Percentiles rank a stretch among this genome's conserved stretches.
Conservation (phyloP, 2,113 vertebrate genomes). For the Capra hircus region DNA sequence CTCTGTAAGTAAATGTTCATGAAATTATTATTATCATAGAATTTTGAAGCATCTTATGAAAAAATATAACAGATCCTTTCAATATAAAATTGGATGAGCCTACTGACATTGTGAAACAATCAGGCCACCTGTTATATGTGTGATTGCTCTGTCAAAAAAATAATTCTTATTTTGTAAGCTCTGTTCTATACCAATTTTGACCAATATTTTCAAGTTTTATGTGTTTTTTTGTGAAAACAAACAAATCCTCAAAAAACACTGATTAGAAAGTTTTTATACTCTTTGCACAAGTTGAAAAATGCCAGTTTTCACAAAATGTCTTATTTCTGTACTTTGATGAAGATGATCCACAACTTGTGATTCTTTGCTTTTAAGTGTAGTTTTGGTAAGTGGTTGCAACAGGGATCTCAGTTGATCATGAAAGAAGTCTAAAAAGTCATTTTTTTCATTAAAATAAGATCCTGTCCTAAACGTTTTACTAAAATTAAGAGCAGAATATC, state of each 20-base stretch:
- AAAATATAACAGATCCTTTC: neutral
- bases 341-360: neutral
- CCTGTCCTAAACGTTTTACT: neutral
- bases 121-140: neutral
- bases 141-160: neutral
- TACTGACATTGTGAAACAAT: neutral
- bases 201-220: neutral
- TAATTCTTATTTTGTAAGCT: neutral
- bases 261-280: neutral
- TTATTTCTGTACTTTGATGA: neutral
- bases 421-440: neutral
- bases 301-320: neutral
- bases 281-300: neutral
- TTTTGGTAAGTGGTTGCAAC: neutral
- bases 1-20: neutral
- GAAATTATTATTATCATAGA: neutral
- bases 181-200: neutral
- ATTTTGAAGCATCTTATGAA: neutral
- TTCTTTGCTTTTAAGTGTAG: neutral
- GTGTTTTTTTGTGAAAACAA: neutral
- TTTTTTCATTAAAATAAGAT: neutral
- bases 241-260: neutral
- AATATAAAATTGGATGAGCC: neutral
- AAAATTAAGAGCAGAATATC: neutral
- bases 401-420: neutral